Conservation (phyloP, 2,113 vertebrate genomes). For the Leptobrachium leishanense region DNA sequence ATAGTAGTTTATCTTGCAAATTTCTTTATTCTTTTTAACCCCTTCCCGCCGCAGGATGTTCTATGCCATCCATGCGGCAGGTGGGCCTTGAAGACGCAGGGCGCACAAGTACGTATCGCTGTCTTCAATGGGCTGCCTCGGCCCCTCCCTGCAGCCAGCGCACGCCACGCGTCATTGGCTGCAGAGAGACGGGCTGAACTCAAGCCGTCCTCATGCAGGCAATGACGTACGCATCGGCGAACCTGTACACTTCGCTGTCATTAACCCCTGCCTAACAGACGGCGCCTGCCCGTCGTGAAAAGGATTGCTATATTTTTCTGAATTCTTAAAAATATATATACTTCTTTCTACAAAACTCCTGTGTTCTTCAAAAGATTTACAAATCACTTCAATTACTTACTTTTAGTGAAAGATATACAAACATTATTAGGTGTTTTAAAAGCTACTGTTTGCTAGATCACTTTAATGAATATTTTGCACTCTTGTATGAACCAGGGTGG, state of each 20-base stretch:
- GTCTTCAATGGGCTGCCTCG: too few species aligned
- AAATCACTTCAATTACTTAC: slow-evolving; percentile 14
- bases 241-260: too few species aligned
- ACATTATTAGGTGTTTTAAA: neutral
- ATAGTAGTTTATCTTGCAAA: slow-evolving; percentile 2
- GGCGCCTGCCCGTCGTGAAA: neutral
- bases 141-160: too few species aligned
- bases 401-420: neutral
- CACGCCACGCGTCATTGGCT: too few species aligned
- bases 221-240: too few species aligned
- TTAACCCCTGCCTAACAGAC: too few species aligned
- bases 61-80: too few species aligned
- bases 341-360: neutral
- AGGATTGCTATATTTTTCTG: slow-evolving; percentile 11
- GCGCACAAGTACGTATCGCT: too few species aligned
- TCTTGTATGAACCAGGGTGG: neutral
- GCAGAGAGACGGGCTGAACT: too few species aligned
- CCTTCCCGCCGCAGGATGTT: neutral
- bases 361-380: slow-evolving; percentile 14
- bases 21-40: neutral
- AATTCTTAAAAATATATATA: neutral
- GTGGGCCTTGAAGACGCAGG: too few species aligned
- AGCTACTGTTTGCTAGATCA: slow-evolving; percentile 9
- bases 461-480: slow-evolving; percentile 2
- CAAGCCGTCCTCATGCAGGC: too few species aligned